Base-by-base conservation (phyloP, 2,113 vertebrate species). In the Burhinus bistriatus region DNA sequence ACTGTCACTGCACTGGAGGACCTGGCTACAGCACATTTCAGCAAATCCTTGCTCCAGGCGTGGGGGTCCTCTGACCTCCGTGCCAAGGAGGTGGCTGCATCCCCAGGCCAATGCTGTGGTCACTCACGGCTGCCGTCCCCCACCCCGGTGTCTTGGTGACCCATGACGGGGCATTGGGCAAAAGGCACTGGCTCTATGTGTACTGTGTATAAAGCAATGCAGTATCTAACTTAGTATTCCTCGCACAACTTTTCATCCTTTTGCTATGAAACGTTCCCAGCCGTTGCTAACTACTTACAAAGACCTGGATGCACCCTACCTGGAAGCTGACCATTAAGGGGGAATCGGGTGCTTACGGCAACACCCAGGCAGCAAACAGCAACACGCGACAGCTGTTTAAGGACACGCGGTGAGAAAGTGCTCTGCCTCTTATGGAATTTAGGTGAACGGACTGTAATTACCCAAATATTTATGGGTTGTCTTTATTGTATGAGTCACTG, bases 401-500 rank as follows among this genome's bases (percentile, higher is more conserved):
- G 93, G 82, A 22, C 82, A 71, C 7, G 1, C 23, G 36, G 89
- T 18, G 80, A 95, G 91, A 83, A 87, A 90, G 80, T 71, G 86
- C 82, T 80, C 89, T 94, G 82, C 84, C 87, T 94, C 78, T 93
- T 69, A 87, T 11, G 87, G 95, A 95, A 96, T 97, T 95, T 93
- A 91, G 91, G 91, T 89, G 94, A 95, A 91, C 0, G 47, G 94
- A 90, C 91, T 96, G 95, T 96, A 97, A 97, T 97, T 97, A 97
- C 96, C 84, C 95, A 96, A 94, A 96, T 96, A 94, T 96, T 95
- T 96, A 95, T 95, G 96, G 70, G 58, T 86, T 90, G 89, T 97
- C 94, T 97, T 97, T 97, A 97, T 94, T 91, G 89, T 94, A 77
- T 96, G 94, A 97, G 95, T 96, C 95, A 97, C 94, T 59, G 84